Conservation (phyloP, 2,888 invertebrate species). For the Pollenia labialis region DNA sequence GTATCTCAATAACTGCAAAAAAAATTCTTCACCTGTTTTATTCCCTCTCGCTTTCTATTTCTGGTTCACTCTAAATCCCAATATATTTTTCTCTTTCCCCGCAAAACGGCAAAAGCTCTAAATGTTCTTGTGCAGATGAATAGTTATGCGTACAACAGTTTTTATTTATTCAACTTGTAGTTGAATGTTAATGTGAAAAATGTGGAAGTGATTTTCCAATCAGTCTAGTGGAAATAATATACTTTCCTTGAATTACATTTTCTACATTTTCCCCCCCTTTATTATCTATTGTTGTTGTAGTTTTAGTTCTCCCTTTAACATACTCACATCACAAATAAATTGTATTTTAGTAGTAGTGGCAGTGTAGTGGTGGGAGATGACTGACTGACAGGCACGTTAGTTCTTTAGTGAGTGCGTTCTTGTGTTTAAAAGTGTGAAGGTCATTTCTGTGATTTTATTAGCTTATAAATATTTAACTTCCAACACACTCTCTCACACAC, state of each 20-base stretch:
- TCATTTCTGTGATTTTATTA: conserved; percentile 66
- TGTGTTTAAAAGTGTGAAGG: conserved; percentile 64
- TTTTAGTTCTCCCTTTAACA: background rate
- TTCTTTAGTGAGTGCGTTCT: conserved; percentile 13
- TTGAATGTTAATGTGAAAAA: conserved; percentile 47
- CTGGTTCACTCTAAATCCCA: background rate
- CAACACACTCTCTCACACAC: background rate
- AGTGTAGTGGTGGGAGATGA: no score
- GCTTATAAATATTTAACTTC: conserved; percentile 66
- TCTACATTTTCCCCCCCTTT: background rate
- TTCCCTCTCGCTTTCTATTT: background rate
- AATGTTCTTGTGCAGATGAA: conserved; percentile 8
- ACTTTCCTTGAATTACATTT: conserved; percentile 54
- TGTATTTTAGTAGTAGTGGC: background rate
- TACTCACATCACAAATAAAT: background rate
- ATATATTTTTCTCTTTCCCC: background rate
- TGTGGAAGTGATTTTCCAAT: conserved; percentile 75
- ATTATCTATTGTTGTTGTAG: conserved; percentile 16
- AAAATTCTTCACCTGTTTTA: background rate
- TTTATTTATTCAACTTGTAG: conserved; percentile 31
- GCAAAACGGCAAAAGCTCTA: background rate
- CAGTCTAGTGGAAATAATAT: conserved; percentile 74
- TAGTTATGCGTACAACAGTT: conserved; percentile 63
- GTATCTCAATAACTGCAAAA: background rate
- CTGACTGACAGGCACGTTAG: background rate